Evolutionary conservation across 2,888 invertebrate genomes (phyloP).

Genomic region (Drosophila anomalata): DNA sequence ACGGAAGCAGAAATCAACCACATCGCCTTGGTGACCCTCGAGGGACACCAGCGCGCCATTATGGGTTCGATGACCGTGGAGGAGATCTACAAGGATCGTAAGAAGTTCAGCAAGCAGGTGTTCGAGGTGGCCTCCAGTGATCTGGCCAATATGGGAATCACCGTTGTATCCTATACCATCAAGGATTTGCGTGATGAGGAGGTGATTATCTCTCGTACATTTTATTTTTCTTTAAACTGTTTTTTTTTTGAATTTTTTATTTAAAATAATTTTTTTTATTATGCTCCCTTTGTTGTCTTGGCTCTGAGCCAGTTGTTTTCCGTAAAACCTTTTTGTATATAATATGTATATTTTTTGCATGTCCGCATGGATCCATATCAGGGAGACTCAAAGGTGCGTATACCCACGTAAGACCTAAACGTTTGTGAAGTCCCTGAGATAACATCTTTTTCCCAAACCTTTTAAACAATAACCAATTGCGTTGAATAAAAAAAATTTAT

Average conservation of each 20-base stretch:
- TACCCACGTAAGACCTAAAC: conserved; percentile 26
- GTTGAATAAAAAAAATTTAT: background rate
- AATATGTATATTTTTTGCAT: conserved; percentile 49
- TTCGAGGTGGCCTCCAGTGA: conserved; percentile 98
- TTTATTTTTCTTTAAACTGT: background rate
- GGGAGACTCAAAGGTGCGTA: conserved; percentile 83
- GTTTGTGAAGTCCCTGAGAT: conserved; percentile 5
- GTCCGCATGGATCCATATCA: conserved; percentile 66
- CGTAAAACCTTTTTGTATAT: conserved; percentile 69
- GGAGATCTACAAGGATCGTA: conserved; percentile 97
- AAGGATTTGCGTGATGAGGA: conserved; percentile 98
- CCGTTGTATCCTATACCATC: conserved; percentile 96
- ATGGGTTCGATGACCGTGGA: conserved; percentile 99
- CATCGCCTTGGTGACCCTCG: conserved; percentile 95
- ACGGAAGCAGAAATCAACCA: conserved; percentile 94
- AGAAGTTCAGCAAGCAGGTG: conserved; percentile 97
- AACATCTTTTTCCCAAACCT: background rate
- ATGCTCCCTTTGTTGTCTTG: conserved; percentile 26
- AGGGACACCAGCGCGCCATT: conserved; percentile 97
- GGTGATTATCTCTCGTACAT: conserved; percentile 85
- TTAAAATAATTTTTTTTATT: background rate
- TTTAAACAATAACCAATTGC: background rate
- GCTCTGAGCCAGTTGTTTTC: conserved; percentile 4
- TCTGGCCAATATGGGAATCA: conserved; percentile 98
- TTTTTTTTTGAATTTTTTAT: background rate